A percentile compares a stretch with the other conserved stretches of the same genome.
Evolutionary conservation across 2,113 vertebrate species (phyloP).

Genomic region (Ameiurus melas): DNA sequence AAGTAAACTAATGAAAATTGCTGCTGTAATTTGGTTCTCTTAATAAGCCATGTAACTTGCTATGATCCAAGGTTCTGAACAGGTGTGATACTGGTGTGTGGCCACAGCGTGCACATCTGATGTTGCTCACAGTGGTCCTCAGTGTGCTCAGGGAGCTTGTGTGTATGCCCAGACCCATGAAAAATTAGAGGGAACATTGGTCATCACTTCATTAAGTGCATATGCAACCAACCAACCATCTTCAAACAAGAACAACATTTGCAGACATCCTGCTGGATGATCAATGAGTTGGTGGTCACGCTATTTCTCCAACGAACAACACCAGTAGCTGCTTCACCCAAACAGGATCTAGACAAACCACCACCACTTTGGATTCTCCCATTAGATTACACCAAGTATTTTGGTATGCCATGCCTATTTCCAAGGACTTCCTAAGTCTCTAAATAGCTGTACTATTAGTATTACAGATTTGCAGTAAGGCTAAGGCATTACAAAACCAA

Average conservation of each 20-base stretch:
- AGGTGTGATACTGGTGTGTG: no score
- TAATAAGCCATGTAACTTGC: no score
- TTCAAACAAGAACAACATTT: neutral
- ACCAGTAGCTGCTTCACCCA: neutral
- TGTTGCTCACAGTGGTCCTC: no score
- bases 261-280: neutral
- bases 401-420: neutral
- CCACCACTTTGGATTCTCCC: neutral
- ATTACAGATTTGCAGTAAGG: neutral
- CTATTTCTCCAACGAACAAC: neutral
- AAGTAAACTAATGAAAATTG: no score
- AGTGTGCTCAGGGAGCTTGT: no score
- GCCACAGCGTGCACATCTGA: no score
- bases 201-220: neutral
- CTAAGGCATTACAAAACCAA: neutral
- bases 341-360: neutral
- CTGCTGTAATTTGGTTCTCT: no score
- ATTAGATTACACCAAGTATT: neutral
- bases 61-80: no score
- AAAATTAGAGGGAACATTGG: no score
- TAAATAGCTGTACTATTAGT: neutral
- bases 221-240: neutral
- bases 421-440: neutral
- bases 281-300: neutral
- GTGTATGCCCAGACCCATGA: no score